These are phyloP conservation scores for Chrysogorgia sp. DNA, from an alignment of 92 coral and sea anemone species.

Conservation along the genomic window DNA sequence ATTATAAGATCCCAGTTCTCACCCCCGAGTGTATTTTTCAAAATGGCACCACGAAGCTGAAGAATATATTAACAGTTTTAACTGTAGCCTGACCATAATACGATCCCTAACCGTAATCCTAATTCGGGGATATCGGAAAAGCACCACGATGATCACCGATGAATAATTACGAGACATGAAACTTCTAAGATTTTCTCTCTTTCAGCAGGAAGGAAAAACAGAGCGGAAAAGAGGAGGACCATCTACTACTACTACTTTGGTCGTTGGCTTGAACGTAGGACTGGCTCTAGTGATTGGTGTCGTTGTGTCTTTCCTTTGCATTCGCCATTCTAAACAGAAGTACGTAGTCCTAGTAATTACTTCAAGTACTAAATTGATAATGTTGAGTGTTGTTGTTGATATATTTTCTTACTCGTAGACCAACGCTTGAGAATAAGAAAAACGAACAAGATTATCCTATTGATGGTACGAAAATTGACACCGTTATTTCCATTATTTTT, in stretches of 20 bases:
- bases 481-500: not conserved
- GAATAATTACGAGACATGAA: too few relatives aligned
- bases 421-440: not conserved
- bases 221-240: not conserved
- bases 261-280: conserved; percentile 11
- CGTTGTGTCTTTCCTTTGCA: conserved; percentile 7
- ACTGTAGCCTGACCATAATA: too few relatives aligned
- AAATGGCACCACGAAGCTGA: too few relatives aligned
- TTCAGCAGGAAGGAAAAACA: not conserved
- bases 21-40: too few relatives aligned
- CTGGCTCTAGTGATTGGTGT: not conserved
- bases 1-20: too few relatives aligned
- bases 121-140: too few relatives aligned
- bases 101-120: too few relatives aligned
- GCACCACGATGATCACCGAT: too few relatives aligned
- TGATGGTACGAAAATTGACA: conserved; percentile 6
- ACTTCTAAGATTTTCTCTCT: not conserved
- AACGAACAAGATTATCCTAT: not conserved
- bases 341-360: too few relatives aligned
- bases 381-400: not conserved
- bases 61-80: too few relatives aligned
- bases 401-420: conserved; percentile 2
- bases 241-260: not conserved
- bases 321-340: conserved; percentile 14
- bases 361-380: too few relatives aligned